Evolutionary conservation across 1,140 invertebrate genomes (phyloP), one percentile per base, ranked within the genome.

Genomic region (Daktulosphaira vitifoliae): DNA sequence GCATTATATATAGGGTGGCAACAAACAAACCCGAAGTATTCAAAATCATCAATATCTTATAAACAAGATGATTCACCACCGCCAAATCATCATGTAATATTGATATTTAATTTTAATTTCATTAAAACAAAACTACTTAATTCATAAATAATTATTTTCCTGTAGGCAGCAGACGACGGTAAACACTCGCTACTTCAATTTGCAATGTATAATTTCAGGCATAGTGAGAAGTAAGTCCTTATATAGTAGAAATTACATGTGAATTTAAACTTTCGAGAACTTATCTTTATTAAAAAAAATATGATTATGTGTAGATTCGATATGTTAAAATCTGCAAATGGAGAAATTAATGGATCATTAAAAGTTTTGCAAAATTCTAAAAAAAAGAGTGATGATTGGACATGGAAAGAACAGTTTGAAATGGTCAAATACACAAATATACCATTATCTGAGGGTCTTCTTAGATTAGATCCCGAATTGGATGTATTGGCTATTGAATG

Each of bases 161-260:
- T 51, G 16, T 18, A 66, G 66, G 33, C 54, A n/a, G 52, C 66
- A 78, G 72, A 87, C 65, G 90, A 95, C 71, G 94, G 93, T 48
- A 94, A 95, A 75, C 93, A 93, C 76, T 96, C 94, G 2, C 81
- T 99, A 70, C 81, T 98, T 64, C 95, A 98, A 75, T 99, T 96
- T 75, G 96, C 96, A 37, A 87, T 98, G 76, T 84, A 92, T 69
- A 88, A 98, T 75, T 99, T 97, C 81, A 80, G 93, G 69, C 89
- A 96, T 71, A 87, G 83, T 20, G 91, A 96, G 69, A 89, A 87
- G 91, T 96, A 77, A 87, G 88, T n/a, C n/a, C n/a, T n/a, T n/a
- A n/a, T n/a, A n/a, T n/a, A n/a, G n/a, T n/a, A n/a, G n/a, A 38
- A 18, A 18, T 42, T 39, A 44, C 1, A 18, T 44, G 3, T 3